These are phyloP conservation scores for Molossus molossus DNA, from an alignment of 2,797 vertebrate species.

Conservation along the genomic window DNA sequence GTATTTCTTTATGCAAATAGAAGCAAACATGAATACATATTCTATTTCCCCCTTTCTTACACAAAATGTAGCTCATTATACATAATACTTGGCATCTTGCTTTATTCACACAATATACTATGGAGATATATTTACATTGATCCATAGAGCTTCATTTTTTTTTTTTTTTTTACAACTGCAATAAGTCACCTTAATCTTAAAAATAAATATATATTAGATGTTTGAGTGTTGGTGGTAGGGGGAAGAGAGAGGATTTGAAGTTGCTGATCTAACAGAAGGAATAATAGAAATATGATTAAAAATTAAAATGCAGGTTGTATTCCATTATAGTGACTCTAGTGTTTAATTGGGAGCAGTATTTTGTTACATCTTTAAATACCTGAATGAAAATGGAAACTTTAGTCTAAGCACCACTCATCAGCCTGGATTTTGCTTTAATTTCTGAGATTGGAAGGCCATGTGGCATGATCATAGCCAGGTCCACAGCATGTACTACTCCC, in stretches of 20 bases:
- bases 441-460: neutral
- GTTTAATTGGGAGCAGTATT: neutral
- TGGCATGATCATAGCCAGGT: neutral
- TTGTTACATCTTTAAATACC: conserved; percentile 18
- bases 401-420: neutral
- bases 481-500: neutral
- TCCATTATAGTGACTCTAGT: neutral
- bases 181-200: conserved; percentile 4
- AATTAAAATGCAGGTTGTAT: conserved; percentile 22
- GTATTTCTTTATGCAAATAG: neutral
- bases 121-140: neutral
- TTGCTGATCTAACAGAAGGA: neutral
- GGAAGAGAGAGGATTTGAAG: conserved; percentile 1
- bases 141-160: neutral
- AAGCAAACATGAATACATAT: neutral
- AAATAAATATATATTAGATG: neutral
- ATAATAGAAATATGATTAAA: neutral
- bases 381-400: neutral
- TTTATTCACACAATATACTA: neutral
- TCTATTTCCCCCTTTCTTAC: neutral
- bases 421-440: neutral
- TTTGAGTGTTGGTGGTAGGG: neutral
- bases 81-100: neutral
- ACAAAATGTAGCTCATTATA: neutral
- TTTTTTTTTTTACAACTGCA: neutral